Percentiles rank a stretch among this genome's conserved stretches.
Conservation (phyloP, 2,797 vertebrate species). For the Glossophaga mutica region DNA sequence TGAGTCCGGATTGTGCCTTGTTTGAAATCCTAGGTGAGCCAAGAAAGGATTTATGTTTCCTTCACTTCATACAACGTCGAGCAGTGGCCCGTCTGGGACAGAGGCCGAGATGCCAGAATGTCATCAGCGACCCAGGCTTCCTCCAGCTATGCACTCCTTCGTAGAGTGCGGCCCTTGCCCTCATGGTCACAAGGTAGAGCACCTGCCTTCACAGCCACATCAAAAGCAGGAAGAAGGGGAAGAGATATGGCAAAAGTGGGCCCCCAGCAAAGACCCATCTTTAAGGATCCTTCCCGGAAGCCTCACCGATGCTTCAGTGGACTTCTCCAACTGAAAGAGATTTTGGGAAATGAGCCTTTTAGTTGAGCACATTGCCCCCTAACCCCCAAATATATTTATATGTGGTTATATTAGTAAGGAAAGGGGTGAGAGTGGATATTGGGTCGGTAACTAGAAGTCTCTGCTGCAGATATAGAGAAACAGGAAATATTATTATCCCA, state of each 20-base stretch:
- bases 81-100: not conserved
- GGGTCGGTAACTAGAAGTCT: not conserved
- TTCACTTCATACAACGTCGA: not conserved
- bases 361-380: not conserved
- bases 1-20: not conserved
- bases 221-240: not conserved
- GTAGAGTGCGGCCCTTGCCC: not conserved
- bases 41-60: not conserved
- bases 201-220: not conserved
- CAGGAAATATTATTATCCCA: not conserved
- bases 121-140: not conserved
- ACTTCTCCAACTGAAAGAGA: not conserved
- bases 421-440: not conserved
- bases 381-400: not conserved
- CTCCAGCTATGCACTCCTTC: not conserved
- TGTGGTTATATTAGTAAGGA: not conserved
- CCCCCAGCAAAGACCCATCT: not conserved
- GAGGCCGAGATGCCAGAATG: not conserved
- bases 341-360: not conserved
- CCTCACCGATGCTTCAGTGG: not conserved
- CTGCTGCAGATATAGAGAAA: not conserved
- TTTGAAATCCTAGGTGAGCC: not conserved
- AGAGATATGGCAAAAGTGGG: not conserved
- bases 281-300: not conserved
- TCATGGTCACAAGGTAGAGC: not conserved